These are phyloP conservation scores for Agriopis aurantiaria DNA, from an alignment of 2,888 invertebrate genomes.

Conservation along the genomic window DNA sequence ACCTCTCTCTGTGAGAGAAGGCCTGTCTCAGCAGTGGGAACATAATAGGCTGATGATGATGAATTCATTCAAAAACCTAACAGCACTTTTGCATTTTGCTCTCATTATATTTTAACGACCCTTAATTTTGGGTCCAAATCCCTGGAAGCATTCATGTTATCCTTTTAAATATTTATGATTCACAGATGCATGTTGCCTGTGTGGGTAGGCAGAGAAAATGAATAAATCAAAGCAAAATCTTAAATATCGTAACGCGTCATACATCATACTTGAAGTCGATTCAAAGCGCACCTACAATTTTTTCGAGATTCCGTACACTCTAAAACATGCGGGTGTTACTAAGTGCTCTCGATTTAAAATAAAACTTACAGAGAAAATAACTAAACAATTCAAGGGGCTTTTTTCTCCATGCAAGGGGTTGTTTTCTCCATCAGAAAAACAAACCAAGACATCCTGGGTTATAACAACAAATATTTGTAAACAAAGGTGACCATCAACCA, in stretches of 20 bases:
- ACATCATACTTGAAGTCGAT: conserved; percentile 71
- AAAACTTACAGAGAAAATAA: background rate
- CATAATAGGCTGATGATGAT: too few relatives aligned
- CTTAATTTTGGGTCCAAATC: conserved; percentile 15
- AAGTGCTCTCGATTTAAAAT: conserved; percentile 37
- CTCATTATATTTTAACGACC: conserved; percentile 28
- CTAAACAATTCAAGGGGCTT: background rate
- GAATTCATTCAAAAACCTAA: background rate
- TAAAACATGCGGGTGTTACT: conserved; percentile 57
- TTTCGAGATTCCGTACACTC: conserved; percentile 69
- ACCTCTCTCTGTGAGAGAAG: too few relatives aligned
- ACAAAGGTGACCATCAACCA: too few relatives aligned
- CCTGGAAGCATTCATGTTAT: conserved; percentile 4
- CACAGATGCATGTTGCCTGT: conserved; percentile 1
- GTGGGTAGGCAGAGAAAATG: conserved; percentile 5
- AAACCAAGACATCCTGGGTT: too few relatives aligned
- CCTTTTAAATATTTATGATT: conserved; percentile 24
- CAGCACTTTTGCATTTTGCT: conserved; percentile 17
- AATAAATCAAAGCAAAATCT: conserved; percentile 41
- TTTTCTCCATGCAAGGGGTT: too few relatives aligned
- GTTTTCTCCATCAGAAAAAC: too few relatives aligned
- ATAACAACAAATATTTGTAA: too few relatives aligned
- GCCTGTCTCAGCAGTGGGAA: too few relatives aligned
- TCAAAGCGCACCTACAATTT: conserved; percentile 65
- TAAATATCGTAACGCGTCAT: conserved; percentile 52